phyloP scores from a whole-genome alignment of 2,888 invertebrate genomes.

The Desoria tigrina region DNA sequence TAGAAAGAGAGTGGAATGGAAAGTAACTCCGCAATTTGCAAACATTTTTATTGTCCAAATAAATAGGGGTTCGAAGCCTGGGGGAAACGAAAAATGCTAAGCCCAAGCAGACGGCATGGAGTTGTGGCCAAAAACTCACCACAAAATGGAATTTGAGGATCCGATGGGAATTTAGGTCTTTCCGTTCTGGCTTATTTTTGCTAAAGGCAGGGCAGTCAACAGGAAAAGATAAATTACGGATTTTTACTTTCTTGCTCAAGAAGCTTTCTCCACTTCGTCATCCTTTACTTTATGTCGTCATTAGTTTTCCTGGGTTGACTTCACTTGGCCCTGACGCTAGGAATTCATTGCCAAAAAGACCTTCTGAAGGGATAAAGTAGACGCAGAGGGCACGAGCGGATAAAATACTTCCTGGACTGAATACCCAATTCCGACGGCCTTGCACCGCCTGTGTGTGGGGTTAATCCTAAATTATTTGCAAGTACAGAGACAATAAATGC shows the following conservation, averaged over 20 bases:
- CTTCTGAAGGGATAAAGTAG: neutral
- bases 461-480: neutral
- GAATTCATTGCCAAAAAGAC: slow-evolving; percentile 12
- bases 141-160: too few species aligned
- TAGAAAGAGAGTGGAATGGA: neutral
- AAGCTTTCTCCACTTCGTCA: slow-evolving; percentile 16
- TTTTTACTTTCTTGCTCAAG: slow-evolving; percentile 6
- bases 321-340: slow-evolving; percentile 1
- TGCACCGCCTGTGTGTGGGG: neutral
- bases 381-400: neutral
- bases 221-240: slow-evolving; percentile 18
- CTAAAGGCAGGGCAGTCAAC: slow-evolving; percentile 11
- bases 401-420: neutral
- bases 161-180: too few species aligned
- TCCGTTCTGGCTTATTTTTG: neutral
- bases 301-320: slow-evolving; percentile 12
- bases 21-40: neutral
- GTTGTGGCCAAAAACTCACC: neutral
- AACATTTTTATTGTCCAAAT: slow-evolving; percentile 9
- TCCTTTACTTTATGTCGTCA: slow-evolving; percentile 12
- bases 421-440: too few species aligned
- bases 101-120: slow-evolving; percentile 1
- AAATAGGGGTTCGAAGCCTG: neutral
- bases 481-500: too few species aligned
- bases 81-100: neutral